Evolutionary conservation across 1,140 invertebrate species (phyloP), one percentile per base, ranked within the genome.

Genomic region (Drosophila carrolli): DNA sequence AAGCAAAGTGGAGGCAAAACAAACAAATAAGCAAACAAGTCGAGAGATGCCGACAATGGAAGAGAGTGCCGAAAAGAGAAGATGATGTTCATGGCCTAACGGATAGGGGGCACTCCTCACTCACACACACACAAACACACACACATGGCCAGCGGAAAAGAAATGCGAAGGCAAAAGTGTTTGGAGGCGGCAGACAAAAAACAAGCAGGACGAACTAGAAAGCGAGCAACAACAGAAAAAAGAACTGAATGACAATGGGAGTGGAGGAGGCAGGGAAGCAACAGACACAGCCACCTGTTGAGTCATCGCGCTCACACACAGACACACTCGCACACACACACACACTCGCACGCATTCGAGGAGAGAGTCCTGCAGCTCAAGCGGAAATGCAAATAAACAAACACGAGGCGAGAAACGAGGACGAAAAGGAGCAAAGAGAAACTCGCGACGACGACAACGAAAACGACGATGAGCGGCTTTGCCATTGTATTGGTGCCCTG

Each of bases 371-470:
- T 89, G 84, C 84, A 89, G 76, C 66, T 89, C 85, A 89, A 78
- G 85, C 85, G 84, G 85, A 90, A 89, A 89, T 89, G 84, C 84
- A 89, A 89, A 90, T 89, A 89, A 89, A 89, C 84, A 89, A 89
- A 84, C 84, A 88, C 81, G 82, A 84, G 75, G 68, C 78, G 58
- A 71, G 54, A 51, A 60, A 72, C 75, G 74, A 78, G 61, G 57
- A 59, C 60, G 80, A 50, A 59, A 44, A 55, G 51, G 40, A 59
- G 68, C 66, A 74, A 60, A 58, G 73, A 60, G 66, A 38, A 82
- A 65, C 81, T 81, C 81, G 81, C 79, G 83, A 80, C 68, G 79
- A 67, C 57, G 67, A 77, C 53, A 44, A 75, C 72, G 62, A 62
- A 70, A 40, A 70, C 65, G 66, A 72, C 43, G 44, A 71, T 44